Evolutionary conservation across 2,113 vertebrate species (phyloP).

Genomic region (Morone chrysops): DNA sequence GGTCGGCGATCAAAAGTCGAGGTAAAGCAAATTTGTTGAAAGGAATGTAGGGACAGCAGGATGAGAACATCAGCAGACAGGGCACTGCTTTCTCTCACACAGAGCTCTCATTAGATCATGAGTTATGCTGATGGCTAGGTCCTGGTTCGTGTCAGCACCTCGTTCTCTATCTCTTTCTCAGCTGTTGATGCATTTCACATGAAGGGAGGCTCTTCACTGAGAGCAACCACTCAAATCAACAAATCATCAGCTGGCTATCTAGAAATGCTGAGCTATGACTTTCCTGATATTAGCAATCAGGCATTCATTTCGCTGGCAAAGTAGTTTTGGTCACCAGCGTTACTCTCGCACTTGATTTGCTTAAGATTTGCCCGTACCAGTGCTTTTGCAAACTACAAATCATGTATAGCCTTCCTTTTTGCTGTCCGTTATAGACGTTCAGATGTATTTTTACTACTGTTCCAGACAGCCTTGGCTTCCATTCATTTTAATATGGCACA

Average conservation of each 20-base stretch:
- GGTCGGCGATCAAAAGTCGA: conserved; percentile 27
- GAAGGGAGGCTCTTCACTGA: conserved; percentile 46
- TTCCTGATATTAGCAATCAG: conserved; percentile 37
- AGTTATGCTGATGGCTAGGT: conserved; percentile 69
- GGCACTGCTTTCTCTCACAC: conserved; percentile 63
- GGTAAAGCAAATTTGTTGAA: conserved; percentile 10
- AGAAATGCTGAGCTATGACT: conserved; percentile 25
- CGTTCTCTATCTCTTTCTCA: conserved; percentile 51
- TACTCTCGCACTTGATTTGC: not conserved
- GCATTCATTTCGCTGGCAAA: conserved; percentile 12
- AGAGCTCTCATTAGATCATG: conserved; percentile 68
- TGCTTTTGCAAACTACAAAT: not conserved
- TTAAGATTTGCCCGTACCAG: not conserved
- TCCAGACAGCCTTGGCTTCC: not conserved
- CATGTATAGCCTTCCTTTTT: not conserved
- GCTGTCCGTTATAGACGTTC: not conserved
- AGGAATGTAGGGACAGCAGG: conserved; percentile 43
- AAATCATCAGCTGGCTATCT: conserved; percentile 54
- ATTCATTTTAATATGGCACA: not conserved
- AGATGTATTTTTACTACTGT: not conserved
- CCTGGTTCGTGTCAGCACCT: conserved; percentile 78
- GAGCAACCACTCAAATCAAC: conserved; percentile 61
- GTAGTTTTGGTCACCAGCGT: not conserved
- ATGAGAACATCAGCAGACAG: conserved; percentile 5
- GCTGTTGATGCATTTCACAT: conserved; percentile 59